Evolutionary conservation across 2,888 invertebrate species (phyloP).

Genomic region (Andrena marginata): DNA sequence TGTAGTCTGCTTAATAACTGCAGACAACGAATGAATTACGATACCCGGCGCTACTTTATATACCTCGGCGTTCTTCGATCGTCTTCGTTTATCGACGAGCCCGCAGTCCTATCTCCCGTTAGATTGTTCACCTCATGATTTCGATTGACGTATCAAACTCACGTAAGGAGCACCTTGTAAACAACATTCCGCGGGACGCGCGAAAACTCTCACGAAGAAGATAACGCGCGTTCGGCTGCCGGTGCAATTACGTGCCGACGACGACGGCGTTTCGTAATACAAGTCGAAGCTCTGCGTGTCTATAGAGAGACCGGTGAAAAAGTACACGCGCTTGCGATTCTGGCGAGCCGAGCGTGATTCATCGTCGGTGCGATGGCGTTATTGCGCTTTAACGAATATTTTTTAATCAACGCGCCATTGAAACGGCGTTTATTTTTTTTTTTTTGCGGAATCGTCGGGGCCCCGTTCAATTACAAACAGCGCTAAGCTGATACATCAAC

Average conservation of each 20-base stretch:
- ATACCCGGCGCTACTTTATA: constrained; percentile 32
- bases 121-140: constrained; percentile 24
- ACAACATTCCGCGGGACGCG: neutral
- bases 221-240: neutral
- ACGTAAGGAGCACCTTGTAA: neutral
- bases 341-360: neutral
- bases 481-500: neutral
- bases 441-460: neutral
- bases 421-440: constrained; percentile 2
- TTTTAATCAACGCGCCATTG: neutral
- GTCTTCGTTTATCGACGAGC: neutral
- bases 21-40: neutral
- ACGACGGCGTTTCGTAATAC: constrained; percentile 12
- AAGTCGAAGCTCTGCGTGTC: neutral
- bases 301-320: neutral
- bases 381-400: neutral
- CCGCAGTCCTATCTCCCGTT: neutral
- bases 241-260: neutral
- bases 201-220: neutral
- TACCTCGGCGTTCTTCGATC: neutral
- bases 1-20: neutral
- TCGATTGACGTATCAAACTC: constrained; percentile 2
- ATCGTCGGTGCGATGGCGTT: neutral
- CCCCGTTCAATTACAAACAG: constrained; percentile 5
- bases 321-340: neutral